Evolutionary conservation across 1,140 invertebrate genomes (phyloP), one percentile per base, ranked within the genome.

Genomic region (Sarcophaga bullata): DNA sequence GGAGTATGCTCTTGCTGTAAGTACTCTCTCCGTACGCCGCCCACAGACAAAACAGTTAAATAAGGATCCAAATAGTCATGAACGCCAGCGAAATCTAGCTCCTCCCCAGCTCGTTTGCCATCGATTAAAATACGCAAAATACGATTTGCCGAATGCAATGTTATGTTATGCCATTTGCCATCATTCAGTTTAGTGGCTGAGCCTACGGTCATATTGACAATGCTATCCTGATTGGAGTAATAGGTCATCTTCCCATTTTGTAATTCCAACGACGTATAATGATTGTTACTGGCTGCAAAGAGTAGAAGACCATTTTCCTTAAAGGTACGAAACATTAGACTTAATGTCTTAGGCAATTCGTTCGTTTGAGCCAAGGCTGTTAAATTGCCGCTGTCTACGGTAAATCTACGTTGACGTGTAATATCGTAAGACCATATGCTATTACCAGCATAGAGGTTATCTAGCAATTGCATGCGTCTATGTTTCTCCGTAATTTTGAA

Each of bases 1-100:
- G 92, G 91, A 13, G 89, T 88, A 15, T 89, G 85, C 81, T 92
- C 91, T 83, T 92, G 90, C 78, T 82, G 86, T 75, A 92, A 87
- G 87, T 92, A 92, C 86, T 93, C 93, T 8, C 91, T 86, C 84
- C 92, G 91, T 0, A 93, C 92, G 17, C 96, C 96, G 46, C 97
- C 97, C 73, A 98, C 87, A 0, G 93, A 94, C 3, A 98, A 86
- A 6, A 93, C 92, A 0, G 96, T 96, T 9, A 98, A 90, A 87
- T 97, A 97, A 3, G 97, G 96, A 90, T 98, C 97, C 9, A 98
- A 91, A 88, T 98, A 97, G 87, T 98, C 96, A 87, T 98, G 97
- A 1, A 97, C 95, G 11, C 95, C 95, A 13, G 93, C 94, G 3
- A 94, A 92, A 86, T 97, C 96, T 5, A 98, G 91, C 86, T 97